Evolutionary conservation across 2,888 invertebrate genomes (phyloP).

Genomic region (Galerucella pusilla): DNA sequence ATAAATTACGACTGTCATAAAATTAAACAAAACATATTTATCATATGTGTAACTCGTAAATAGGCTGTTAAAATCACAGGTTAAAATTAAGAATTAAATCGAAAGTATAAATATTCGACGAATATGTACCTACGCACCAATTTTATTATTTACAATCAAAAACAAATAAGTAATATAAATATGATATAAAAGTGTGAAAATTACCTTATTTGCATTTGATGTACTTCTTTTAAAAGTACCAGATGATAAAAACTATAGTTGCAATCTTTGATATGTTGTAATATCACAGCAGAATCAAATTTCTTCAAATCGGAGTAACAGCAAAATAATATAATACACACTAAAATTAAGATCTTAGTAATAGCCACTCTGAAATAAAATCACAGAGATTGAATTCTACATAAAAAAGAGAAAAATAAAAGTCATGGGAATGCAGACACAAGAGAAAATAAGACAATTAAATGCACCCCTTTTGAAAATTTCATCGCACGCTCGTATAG

Average conservation of each 20-base stretch:
- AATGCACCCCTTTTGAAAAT: too few relatives aligned
- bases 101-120: too few relatives aligned
- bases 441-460: too few relatives aligned
- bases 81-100: neutral
- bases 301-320: neutral
- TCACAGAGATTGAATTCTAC: neutral
- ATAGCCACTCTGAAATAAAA: neutral
- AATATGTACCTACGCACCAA: too few relatives aligned
- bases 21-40: neutral
- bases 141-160: too few relatives aligned
- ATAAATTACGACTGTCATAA: neutral
- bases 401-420: neutral
- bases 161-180: too few relatives aligned
- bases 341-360: neutral
- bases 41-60: neutral
- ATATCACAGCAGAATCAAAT: neutral
- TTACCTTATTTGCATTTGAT: slow-evolving; percentile 2
- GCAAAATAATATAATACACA: neutral
- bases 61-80: too few relatives aligned
- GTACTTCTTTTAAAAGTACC: neutral
- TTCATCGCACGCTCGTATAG: too few relatives aligned
- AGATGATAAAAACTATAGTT: slow-evolving; percentile 15
- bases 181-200: neutral
- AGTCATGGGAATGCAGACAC: too few relatives aligned
- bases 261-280: neutral